These are phyloP conservation scores for Sparidentex hasta DNA, from an alignment of 2,797 vertebrate species.

Conservation along the genomic window DNA sequence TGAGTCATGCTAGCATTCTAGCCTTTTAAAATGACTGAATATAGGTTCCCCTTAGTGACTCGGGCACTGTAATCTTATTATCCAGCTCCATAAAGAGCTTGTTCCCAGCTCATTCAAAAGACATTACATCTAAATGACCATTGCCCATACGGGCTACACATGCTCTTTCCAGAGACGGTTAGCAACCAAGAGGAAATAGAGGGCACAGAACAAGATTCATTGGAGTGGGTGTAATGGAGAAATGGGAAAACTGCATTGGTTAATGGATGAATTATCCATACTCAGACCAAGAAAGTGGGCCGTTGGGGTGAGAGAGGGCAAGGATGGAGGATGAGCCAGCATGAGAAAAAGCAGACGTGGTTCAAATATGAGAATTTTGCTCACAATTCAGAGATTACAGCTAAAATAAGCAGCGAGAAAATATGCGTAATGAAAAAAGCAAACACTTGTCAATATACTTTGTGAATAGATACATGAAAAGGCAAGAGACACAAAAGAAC, in stretches of 20 bases:
- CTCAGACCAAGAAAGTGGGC: slow-evolving; percentile 32
- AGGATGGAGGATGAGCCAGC: slow-evolving; percentile 9
- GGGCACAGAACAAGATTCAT: slow-evolving; percentile 43
- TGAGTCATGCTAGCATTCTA: slow-evolving; percentile 2
- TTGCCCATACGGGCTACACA: slow-evolving; percentile 29
- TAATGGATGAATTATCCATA: slow-evolving; percentile 64
- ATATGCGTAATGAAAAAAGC: not conserved
- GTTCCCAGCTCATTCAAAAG: slow-evolving; percentile 66
- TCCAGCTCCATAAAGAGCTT: slow-evolving; percentile 53
- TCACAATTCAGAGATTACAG: slow-evolving; percentile 15
- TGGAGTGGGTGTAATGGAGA: slow-evolving; percentile 54
- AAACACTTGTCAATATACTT: not conserved
- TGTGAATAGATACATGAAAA: slow-evolving; percentile 1
- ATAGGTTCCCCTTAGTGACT: slow-evolving; percentile 41
- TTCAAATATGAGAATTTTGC: slow-evolving; percentile 12
- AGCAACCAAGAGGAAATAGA: slow-evolving; percentile 34
- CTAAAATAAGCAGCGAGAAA: slow-evolving; percentile 2
- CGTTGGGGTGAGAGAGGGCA: slow-evolving; percentile 25
- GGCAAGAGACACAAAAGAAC: slow-evolving; percentile 8
- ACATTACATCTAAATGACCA: slow-evolving; percentile 58
- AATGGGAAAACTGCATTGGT: slow-evolving; percentile 32
- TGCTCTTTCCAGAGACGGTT: slow-evolving; percentile 35
- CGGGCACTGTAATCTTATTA: slow-evolving; percentile 57
- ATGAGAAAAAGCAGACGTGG: slow-evolving; percentile 5
- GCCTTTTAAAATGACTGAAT: slow-evolving; percentile 49